Evolutionary conservation across 2,113 vertebrate genomes (phyloP), one percentile per base, ranked within the genome.

Genomic region (Carollia perspicillata): DNA sequence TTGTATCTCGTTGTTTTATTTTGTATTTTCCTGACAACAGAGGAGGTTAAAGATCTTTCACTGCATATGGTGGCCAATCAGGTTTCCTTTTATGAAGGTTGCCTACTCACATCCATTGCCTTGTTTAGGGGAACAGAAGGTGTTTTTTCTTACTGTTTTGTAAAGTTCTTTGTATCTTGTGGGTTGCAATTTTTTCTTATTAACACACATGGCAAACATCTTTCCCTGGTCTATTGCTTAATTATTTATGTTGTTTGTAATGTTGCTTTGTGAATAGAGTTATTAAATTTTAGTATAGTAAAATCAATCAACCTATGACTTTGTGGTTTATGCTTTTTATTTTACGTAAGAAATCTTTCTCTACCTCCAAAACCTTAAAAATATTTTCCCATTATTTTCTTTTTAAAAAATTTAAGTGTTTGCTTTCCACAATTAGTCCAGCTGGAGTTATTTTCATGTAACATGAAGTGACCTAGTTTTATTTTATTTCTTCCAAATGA

Each of bases 91-190:
- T 28, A 72, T 90, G 11, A 81, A 94, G 90, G 35, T 80, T 28
- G 7, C 13, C 23, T 44, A 5, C 23, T 83, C 18, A 6, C 23
- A 28, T 51, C 30, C 2, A 10, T 53, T 88, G 18, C 11, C 16
- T 28, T 72, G 80, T 75, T 35, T 65, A 44, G 20, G 30, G 10
- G 20, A 40, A 53, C 3, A 16, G 3, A n/a, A 30, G 12, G 75
- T 92, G 37, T 28, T 47, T 84, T 89, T 58, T 49, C 47, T 90
- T 90, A 63, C 26, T 65, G 74, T 69, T 79, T 90, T 84, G 66
- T 68, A 65, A 86, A 89, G 35, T 37, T 79, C 40, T 74, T 95
- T 89, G 75, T 71, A 33, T 85, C 89, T 89, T 83, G 30, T 89
- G 33, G 60, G 79, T 90, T 40, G 28, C 53, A 72, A 55, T 35